Evolutionary conservation across 2,888 invertebrate genomes (phyloP).

Genomic region (Rhyacophila evoluta): DNA sequence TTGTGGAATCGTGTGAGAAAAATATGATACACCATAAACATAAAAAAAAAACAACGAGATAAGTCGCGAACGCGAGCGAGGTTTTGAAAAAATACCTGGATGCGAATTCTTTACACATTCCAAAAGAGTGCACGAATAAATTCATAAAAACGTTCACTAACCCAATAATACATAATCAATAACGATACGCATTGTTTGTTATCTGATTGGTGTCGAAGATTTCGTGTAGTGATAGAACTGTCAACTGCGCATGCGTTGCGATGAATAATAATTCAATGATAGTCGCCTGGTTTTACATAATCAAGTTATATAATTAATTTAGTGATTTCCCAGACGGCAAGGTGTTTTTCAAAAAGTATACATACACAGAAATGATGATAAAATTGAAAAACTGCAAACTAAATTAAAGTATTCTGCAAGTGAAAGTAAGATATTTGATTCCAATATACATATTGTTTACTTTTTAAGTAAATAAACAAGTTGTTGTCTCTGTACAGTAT

Average conservation of each 20-base stretch:
- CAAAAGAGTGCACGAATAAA: no score
- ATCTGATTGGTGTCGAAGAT: neutral
- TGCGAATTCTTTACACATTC: no score
- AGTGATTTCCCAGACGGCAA: neutral
- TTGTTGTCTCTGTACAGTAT: no score
- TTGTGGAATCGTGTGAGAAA: conserved; percentile 14
- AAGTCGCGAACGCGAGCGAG: neutral
- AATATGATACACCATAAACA: neutral
- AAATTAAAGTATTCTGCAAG: neutral
- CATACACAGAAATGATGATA: neutral
- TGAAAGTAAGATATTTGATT: neutral
- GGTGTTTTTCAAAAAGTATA: neutral
- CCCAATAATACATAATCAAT: neutral
- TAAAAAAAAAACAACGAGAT: neutral
- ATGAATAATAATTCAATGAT: neutral
- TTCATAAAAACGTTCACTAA: no score
- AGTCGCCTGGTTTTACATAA: neutral
- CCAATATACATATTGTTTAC: neutral
- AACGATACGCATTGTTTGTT: neutral
- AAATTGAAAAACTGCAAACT: neutral
- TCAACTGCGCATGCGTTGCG: neutral
- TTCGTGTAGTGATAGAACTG: neutral
- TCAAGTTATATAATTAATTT: neutral
- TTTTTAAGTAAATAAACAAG: no score
- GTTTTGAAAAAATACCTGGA: no score